A percentile compares a stretch with the other conserved stretches of the same genome.
phyloP scores from a whole-genome alignment of 1,140 invertebrate species.

The Drosophila watanabei region DNA sequence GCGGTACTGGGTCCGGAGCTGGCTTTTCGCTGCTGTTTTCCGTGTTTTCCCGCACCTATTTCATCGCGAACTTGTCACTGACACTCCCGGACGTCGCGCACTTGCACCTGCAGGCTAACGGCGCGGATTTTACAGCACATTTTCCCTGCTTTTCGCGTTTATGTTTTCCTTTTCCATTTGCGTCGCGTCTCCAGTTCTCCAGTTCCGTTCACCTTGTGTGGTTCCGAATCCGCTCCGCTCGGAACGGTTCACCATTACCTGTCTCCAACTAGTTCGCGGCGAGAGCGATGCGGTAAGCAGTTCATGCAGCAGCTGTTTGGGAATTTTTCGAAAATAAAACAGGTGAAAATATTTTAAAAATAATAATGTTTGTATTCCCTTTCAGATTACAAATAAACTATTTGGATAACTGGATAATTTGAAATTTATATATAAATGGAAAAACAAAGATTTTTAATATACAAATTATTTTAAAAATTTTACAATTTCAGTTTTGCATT shows the following conservation, averaged over 20 bases:
- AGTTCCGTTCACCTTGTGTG: slow-evolving; percentile 28
- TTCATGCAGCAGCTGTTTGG: background rate
- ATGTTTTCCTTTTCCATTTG: slow-evolving; percentile 52
- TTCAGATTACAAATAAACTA: no score
- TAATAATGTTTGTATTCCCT: no score
- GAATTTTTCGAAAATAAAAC: background rate
- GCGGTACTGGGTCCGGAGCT: slow-evolving; percentile 15
- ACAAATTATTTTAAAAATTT: no score
- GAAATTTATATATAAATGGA: no score
- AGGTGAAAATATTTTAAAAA: background rate
- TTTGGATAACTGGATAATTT: no score
- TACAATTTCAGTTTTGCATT: no score
- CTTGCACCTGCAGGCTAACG: slow-evolving; percentile 22
- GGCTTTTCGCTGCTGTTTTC: slow-evolving; percentile 41
- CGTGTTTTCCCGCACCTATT: slow-evolving; percentile 45
- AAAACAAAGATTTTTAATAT: no score
- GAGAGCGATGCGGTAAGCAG: background rate
- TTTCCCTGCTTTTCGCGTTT: slow-evolving; percentile 31
- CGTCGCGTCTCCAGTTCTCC: slow-evolving; percentile 37
- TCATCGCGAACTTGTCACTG: slow-evolving; percentile 57
- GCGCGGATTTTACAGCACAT: slow-evolving; percentile 37
- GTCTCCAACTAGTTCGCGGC: slow-evolving; percentile 6
- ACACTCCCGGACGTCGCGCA: slow-evolving; percentile 39
- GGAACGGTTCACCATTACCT: background rate
- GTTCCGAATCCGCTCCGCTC: background rate